phyloP scores from a whole-genome alignment of 2,888 invertebrate species.

The Dasysyrphus albostriatus region DNA sequence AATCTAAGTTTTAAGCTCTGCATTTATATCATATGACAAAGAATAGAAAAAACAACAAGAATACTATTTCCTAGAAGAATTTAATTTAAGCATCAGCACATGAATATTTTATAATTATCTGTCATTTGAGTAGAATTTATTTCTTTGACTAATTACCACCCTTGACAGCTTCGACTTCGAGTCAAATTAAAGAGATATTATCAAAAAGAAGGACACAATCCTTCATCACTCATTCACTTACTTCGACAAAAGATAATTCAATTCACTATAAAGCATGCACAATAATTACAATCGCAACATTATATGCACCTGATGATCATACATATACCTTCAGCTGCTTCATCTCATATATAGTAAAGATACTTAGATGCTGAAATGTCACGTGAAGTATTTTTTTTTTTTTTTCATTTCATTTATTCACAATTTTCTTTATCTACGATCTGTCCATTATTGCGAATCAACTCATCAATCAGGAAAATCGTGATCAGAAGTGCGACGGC shows the following conservation, averaged over 20 bases:
- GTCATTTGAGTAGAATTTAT: background rate
- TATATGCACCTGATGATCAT: constrained; percentile 35
- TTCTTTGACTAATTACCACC: background rate
- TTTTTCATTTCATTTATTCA: constrained; percentile 14
- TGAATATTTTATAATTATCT: background rate
- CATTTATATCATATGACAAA: too few species aligned
- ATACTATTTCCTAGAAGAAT: too few species aligned
- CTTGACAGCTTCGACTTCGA: constrained; percentile 6
- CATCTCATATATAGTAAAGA: background rate
- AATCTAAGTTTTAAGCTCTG: too few species aligned
- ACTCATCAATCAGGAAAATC: constrained; percentile 63
- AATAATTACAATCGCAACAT: background rate
- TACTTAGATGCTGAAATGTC: constrained; percentile 38
- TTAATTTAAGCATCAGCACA: too few species aligned
- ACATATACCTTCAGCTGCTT: background rate
- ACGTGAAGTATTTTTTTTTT: constrained; percentile 24
- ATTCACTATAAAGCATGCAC: background rate
- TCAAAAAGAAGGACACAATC: constrained; percentile 32
- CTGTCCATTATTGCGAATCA: constrained; percentile 54
- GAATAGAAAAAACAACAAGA: too few species aligned
- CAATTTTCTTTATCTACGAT: constrained; percentile 47
- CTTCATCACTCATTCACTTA: constrained; percentile 28
- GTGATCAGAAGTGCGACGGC: constrained; percentile 61
- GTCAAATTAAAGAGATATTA: constrained; percentile 14
- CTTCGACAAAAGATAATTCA: constrained; percentile 21